Base-by-base conservation (phyloP, 2,888 invertebrate species). In the Lordiphosa andalusiaca region DNA sequence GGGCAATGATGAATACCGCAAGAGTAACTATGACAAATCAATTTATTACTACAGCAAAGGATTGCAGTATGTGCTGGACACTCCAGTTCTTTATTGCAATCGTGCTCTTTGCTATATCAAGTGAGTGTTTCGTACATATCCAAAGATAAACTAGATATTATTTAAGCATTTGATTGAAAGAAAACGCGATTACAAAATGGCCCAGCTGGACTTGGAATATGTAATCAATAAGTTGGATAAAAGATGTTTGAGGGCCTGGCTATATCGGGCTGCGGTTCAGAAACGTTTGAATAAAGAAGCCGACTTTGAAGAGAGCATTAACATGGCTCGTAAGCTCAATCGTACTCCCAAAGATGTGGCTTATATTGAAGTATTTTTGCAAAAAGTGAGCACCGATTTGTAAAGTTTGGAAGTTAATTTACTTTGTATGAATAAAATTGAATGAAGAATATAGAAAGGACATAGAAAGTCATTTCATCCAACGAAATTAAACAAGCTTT, bases 1-100 rank as follows among this genome's bases (percentile, higher is more conserved):
- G 36, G 74, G 67, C 21, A 74, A 78, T n/a, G 41, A 25, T 0
- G 76, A 78, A 46, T 74, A 35, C 37, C 61, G 76, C 0, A 61
- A 46, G 6, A 5, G 12, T 0, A 62, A 44, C 16, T 75, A 19
- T 9, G 74, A 80, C 4, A 61, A 65, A 6, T 61, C 76, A 0
- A 68, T 75, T 3, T 39, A 38, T 2, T 25, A 36, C 12, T 75
- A 75, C 16, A 42, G 41, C 2, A 71, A 59, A 30, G 78, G 56
- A 1, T 37, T 75, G 10, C 41, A 41, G 3, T 68, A 76, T 33
- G 68, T 75, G 0, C 21, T n/a, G 6, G 68, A 75, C 35, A 53
- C 70, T 3, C 56, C 68, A 6, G 65, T 76, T 6, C 42, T 76
- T 0, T 68, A 48, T 42, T 52, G 55, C 10, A 74, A 76, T 44